Base-by-base conservation (phyloP, 2,888 invertebrate species). In the Willowsia nigromaculata region DNA sequence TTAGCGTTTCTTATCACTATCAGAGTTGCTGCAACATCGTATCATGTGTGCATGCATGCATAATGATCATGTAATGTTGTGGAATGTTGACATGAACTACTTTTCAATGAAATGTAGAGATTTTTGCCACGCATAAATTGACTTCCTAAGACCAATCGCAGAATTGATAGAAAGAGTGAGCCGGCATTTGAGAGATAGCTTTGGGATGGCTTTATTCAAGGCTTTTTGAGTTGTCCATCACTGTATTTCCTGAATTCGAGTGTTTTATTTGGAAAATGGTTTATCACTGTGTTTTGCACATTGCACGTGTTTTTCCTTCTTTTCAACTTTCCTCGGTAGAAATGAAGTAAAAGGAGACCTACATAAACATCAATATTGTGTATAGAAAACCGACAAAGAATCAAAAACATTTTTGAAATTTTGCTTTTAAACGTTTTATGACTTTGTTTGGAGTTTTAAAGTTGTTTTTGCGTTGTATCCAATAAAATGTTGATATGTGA, bases 1-100 rank as follows among this genome's bases (percentile, higher is more conserved):
- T 68, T 68, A 25, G n/a, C 22, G 22, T n/a, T 18, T n/a, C 37
- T 68, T 40, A 59, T 59, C 59, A 59, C 59, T 27, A 15, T 53
- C 5, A 7, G 6, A n/a, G 62, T 37, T 68, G 33, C 37, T 68
- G 68, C 68, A 68, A 37, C 37, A 62, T 30, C n/a, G n/a, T n/a
- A 33, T 11, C 6, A 5, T 33, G 3, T 40, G 18, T 68, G 68
- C n/a, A 33, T 68, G 37, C 18, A 68, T 37, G 68, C 25, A 37
- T 33, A 37, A 37, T 59, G 18, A 18, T 53, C 1, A 53, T 7
- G 40, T 18, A 9, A 4, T 68, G 33, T n/a, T 68, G 68, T 33
- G 65, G 30, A 65, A 15, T 30, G 5, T 27, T 30, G 30, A 65
- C 65, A 68, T 68, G 68, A 68, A 13, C 68, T 68, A 68, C 68